Percentiles rank a stretch among this genome's conserved stretches.
These are phyloP conservation scores for Eupithecia dodoneata DNA, from an alignment of 2,888 invertebrate genomes.

Conservation along the genomic window DNA sequence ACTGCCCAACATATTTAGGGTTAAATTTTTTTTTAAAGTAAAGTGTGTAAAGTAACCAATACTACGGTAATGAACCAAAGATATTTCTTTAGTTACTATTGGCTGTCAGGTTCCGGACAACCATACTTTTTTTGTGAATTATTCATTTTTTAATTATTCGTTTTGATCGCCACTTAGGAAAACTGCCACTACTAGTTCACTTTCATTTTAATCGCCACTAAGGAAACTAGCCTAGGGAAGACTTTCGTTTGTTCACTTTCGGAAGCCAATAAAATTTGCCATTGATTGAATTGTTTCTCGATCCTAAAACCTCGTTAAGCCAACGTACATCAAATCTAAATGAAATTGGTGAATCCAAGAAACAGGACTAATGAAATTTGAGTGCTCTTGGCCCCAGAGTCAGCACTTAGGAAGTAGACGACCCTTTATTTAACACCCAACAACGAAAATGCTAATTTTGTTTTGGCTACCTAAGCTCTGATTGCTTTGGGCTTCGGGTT, in stretches of 20 bases:
- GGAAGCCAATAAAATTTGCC: slow-evolving; percentile 5
- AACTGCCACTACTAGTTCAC: no score
- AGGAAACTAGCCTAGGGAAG: background rate
- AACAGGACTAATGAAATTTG: slow-evolving; percentile 40
- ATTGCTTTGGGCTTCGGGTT: slow-evolving; percentile 47
- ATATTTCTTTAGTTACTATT: no score
- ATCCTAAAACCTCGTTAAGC: slow-evolving; percentile 12
- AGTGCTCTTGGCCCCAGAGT: slow-evolving; percentile 39
- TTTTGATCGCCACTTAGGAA: no score
- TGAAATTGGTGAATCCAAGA: slow-evolving; percentile 22
- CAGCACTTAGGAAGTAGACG: slow-evolving; percentile 44
- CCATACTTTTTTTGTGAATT: no score
- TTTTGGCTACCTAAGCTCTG: slow-evolving; percentile 47
- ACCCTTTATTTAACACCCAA: slow-evolving; percentile 47
- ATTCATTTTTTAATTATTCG: no score
- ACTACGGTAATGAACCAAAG: no score
- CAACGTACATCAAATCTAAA: slow-evolving; percentile 24
- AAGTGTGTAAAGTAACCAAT: no score
- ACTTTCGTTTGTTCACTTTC: background rate
- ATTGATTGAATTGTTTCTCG: slow-evolving; percentile 6
- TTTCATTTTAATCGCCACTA: no score
- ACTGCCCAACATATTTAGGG: no score
- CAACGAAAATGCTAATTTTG: slow-evolving; percentile 54
- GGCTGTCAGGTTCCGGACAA: no score
- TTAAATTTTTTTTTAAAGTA: no score